Conservation (phyloP, 2,113 vertebrate species). For the Pteropus alecto region DNA sequence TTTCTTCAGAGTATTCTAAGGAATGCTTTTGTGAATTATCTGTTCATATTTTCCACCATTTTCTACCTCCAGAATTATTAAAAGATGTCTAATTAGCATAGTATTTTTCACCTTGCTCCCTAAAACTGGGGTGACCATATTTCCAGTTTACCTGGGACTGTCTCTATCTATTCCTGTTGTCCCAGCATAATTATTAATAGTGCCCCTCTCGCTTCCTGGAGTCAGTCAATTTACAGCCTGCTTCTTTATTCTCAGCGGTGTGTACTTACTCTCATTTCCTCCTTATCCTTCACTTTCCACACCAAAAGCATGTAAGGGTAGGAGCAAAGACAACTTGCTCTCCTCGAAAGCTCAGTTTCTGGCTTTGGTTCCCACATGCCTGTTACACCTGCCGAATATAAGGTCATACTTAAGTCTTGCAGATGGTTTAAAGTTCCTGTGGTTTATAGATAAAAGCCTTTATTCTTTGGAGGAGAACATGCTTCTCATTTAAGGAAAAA, state of each 20-base stretch:
- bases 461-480: slow-evolving; percentile 28
- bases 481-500: neutral
- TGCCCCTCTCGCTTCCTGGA: neutral
- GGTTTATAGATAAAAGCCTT: slow-evolving; percentile 41
- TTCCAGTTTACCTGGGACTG: neutral
- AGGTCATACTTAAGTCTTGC: neutral
- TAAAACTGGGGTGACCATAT: neutral
- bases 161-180: neutral
- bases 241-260: neutral
- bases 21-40: neutral
- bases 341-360: neutral
- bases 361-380: neutral
- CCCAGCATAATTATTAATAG: neutral
- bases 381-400: neutral
- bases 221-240: neutral
- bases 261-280: neutral
- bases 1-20: neutral
- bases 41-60: neutral
- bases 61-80: neutral
- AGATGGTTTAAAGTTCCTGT: slow-evolving; percentile 25
- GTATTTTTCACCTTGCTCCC: neutral
- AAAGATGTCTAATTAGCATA: neutral
- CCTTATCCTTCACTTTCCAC: neutral
- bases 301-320: neutral
- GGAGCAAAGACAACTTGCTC: neutral